Conservation (phyloP, 2,113 vertebrate species). For the Xiphophorus maculatus region DNA sequence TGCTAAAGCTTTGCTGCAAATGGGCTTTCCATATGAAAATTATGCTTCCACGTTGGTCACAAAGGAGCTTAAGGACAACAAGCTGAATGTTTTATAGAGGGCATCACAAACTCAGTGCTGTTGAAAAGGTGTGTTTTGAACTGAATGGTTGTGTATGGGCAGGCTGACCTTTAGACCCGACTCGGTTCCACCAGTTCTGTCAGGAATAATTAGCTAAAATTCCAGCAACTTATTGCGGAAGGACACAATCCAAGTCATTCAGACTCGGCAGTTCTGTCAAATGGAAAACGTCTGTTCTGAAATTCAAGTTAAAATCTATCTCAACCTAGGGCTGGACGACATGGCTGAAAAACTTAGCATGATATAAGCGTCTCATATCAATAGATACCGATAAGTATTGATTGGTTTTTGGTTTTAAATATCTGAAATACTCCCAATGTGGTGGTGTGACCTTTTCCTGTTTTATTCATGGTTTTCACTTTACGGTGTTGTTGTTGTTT, state of each 20-base stretch:
- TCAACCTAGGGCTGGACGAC: background rate
- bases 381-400: too few relatives aligned
- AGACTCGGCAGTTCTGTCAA: background rate
- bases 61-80: background rate
- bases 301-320: too few relatives aligned
- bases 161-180: background rate
- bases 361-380: too few relatives aligned
- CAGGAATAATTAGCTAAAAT: background rate
- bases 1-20: too few relatives aligned
- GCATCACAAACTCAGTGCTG: background rate
- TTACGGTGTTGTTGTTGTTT: too few relatives aligned
- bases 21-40: too few relatives aligned
- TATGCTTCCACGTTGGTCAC: too few relatives aligned
- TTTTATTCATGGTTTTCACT: too few relatives aligned
- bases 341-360: too few relatives aligned
- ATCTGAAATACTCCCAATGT: too few relatives aligned
- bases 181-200: background rate
- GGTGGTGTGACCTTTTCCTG: too few relatives aligned
- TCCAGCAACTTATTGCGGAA: background rate
- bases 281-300: background rate
- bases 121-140: background rate
- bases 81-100: background rate
- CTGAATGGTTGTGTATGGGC: background rate
- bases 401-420: too few relatives aligned
- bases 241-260: background rate